These are phyloP conservation scores for Conchocele bisecta DNA, from an alignment of 2,888 invertebrate species.

Conservation along the genomic window DNA sequence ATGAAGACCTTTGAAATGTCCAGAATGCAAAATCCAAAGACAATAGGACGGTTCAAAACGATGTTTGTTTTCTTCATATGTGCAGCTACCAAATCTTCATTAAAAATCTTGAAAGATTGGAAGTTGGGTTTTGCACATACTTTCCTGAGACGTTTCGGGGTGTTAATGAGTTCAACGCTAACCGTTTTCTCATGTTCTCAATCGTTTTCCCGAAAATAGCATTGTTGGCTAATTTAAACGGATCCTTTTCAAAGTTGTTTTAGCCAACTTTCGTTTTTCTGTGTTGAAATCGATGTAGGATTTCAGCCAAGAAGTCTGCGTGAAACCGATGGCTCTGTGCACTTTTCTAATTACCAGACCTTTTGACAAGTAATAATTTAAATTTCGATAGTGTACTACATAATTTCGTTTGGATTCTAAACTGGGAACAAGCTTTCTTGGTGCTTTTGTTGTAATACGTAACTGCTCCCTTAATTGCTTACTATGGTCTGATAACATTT, in stretches of 20 bases:
- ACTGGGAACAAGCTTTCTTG: slow-evolving; percentile 24
- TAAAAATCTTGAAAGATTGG: slow-evolving; percentile 5
- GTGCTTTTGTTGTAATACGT: slow-evolving; percentile 15
- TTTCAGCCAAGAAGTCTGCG: slow-evolving; percentile 44
- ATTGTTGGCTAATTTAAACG: too few species aligned
- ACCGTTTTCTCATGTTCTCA: slow-evolving; percentile 81
- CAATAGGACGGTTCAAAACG: slow-evolving; percentile 7
- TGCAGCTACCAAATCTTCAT: slow-evolving; percentile 1
- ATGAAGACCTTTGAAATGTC: slow-evolving; percentile 18
- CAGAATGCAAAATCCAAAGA: slow-evolving; percentile 4
- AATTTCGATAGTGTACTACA: not conserved
- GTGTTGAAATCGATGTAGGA: slow-evolving; percentile 72
- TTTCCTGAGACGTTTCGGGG: slow-evolving; percentile 2
- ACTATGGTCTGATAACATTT: slow-evolving; percentile 21
- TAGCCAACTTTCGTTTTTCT: slow-evolving; percentile 60
- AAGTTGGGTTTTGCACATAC: slow-evolving; percentile 1
- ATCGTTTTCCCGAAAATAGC: slow-evolving; percentile 82
- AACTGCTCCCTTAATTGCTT: slow-evolving; percentile 9
- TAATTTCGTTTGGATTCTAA: too few species aligned
- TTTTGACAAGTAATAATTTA: not conserved
- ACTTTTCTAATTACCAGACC: slow-evolving; percentile 62
- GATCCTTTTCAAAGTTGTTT: slow-evolving; percentile 77
- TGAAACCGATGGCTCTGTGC: slow-evolving; percentile 74
- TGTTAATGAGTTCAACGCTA: slow-evolving; percentile 46
- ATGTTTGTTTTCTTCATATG: slow-evolving; percentile 9